Conservation (phyloP, 2,888 invertebrate genomes). For the Callimorpha dominula region DNA sequence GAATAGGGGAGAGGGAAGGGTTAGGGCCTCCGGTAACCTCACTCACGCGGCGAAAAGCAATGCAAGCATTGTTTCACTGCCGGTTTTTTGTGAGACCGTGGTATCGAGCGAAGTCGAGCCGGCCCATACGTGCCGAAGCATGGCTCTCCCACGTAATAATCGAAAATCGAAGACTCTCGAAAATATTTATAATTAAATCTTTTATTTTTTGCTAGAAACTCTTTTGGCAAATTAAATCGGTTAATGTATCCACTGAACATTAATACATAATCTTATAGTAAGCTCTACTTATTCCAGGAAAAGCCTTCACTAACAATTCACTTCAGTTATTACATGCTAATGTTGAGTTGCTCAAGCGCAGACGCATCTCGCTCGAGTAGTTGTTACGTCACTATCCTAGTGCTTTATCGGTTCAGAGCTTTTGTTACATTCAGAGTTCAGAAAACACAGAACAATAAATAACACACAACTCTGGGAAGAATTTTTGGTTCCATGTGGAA, state of each 20-base stretch:
- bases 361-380: slow-evolving; percentile 25
- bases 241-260: not conserved
- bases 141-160: no score
- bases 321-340: slow-evolving; percentile 44
- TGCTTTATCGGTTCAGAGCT: not conserved
- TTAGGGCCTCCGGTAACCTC: no score
- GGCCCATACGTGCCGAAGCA: no score
- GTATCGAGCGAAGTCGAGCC: no score
- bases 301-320: slow-evolving; percentile 25
- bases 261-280: not conserved
- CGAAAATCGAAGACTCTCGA: no score
- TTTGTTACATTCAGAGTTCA: not conserved
- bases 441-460: not conserved
- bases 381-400: slow-evolving; percentile 2
- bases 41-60: no score
- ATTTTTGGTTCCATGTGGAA: no score
- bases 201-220: not conserved
- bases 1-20: no score
- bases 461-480: no score
- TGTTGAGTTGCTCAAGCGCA: slow-evolving; percentile 38
- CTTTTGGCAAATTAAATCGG: not conserved
- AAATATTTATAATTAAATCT: not conserved
- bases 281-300: not conserved
- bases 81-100: no score
- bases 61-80: no score